Evolutionary conservation across 2,888 invertebrate genomes (phyloP).

Genomic region (Cryptops parisi): DNA sequence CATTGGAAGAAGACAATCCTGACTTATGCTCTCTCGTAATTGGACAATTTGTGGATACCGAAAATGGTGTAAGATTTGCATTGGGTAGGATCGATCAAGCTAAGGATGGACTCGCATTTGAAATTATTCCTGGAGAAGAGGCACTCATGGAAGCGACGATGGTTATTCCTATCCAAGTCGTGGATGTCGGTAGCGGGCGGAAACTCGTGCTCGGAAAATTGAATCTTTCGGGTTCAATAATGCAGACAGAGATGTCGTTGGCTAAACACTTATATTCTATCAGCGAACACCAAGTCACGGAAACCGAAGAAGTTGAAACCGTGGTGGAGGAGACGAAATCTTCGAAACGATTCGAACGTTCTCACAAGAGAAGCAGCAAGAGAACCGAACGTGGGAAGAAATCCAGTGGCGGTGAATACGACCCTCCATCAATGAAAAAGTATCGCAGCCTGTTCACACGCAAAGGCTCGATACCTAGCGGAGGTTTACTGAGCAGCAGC

Average conservation of each 20-base stretch:
- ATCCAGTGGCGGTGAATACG: background rate
- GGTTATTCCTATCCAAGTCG: conserved; percentile 55
- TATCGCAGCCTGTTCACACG: conserved; percentile 2
- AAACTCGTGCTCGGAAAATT: conserved; percentile 38
- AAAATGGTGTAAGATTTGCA: conserved; percentile 48
- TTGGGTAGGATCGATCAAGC: conserved; percentile 58
- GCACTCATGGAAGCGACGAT: background rate
- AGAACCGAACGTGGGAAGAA: background rate
- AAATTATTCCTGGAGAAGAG: background rate
- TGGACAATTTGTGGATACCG: conserved; percentile 58
- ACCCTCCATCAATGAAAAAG: background rate
- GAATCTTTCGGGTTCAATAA: conserved; percentile 1
- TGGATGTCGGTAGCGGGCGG: conserved; percentile 39
- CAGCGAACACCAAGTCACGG: background rate
- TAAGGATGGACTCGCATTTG: conserved; percentile 51
- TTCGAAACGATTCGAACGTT: background rate
- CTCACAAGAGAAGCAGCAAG: background rate
- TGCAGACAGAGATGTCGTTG: background rate
- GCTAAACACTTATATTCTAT: too few species aligned
- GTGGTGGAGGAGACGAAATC: background rate
- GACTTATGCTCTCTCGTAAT: conserved; percentile 38
- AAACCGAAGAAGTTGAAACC: background rate
- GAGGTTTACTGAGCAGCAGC: conserved; percentile 5
- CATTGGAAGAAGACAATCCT: background rate
- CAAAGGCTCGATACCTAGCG: conserved; percentile 7